A percentile compares a stretch with the other conserved stretches of the same genome.
These are phyloP conservation scores for Macroglossus sobrinus DNA, from an alignment of 2,113 vertebrate genomes.

Conservation along the genomic window DNA sequence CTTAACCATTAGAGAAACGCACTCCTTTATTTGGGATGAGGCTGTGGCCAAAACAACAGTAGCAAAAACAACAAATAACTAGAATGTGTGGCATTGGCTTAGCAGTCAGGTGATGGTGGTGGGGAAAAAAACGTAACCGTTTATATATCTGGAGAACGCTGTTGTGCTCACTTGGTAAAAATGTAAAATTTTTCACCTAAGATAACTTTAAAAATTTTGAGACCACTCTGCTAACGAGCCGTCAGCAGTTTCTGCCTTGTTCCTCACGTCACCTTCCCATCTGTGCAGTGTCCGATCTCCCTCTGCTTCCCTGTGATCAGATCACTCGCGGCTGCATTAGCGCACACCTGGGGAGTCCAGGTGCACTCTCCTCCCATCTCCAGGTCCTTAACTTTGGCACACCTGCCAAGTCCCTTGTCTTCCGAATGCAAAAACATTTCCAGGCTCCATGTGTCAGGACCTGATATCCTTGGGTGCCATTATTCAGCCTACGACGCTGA, in stretches of 20 bases:
- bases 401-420: too few species aligned
- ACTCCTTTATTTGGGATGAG: background rate
- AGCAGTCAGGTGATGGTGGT: background rate
- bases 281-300: background rate
- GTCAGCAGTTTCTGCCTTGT: background rate
- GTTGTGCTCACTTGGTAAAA: background rate
- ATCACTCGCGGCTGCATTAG: background rate
- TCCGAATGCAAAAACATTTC: background rate
- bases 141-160: background rate
- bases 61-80: too few species aligned
- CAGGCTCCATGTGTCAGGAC: background rate
- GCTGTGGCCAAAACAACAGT: background rate
- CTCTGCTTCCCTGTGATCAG: background rate
- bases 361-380: background rate
- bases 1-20: background rate
- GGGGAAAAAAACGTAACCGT: background rate
- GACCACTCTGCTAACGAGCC: background rate
- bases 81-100: background rate
- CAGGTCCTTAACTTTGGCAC: background rate
- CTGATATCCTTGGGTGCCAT: background rate
- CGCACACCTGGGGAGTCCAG: background rate
- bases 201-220: background rate
- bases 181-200: background rate
- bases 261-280: background rate
- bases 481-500: background rate